A percentile compares a stretch with the other conserved stretches of the same genome.
These are phyloP conservation scores for Manis crassicaudata DNA, from an alignment of 2,797 vertebrate genomes.

Conservation along the genomic window DNA sequence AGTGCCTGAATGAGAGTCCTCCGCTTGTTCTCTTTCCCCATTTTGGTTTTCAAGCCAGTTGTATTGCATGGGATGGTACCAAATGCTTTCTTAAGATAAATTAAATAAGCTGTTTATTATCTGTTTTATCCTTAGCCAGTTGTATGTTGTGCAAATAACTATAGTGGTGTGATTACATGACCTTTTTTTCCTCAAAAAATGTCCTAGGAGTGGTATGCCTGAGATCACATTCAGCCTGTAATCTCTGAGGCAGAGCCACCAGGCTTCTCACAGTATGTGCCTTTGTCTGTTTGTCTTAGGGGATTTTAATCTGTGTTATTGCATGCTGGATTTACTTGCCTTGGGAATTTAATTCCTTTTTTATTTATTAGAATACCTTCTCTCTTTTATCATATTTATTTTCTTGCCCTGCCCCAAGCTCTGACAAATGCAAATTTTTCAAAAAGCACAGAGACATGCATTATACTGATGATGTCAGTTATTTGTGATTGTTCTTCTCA, in stretches of 20 bases:
- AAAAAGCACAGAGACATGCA: background rate
- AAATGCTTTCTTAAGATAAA: background rate
- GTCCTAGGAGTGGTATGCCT: background rate
- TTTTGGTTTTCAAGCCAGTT: background rate
- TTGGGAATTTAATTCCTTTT: constrained; percentile 4
- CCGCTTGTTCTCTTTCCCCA: background rate
- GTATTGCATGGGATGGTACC: background rate
- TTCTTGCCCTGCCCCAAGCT: background rate
- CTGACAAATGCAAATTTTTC: constrained; percentile 17
- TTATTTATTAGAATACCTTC: constrained; percentile 7
- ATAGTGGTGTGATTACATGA: background rate
- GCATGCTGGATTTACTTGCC: background rate
- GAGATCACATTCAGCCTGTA: background rate
- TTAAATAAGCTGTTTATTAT: background rate
- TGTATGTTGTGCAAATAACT: background rate
- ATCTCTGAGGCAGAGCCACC: background rate
- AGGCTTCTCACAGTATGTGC: background rate
- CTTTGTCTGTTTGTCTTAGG: background rate
- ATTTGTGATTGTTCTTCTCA: background rate
- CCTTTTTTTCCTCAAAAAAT: background rate
- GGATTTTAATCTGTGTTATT: background rate
- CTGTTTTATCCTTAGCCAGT: background rate
- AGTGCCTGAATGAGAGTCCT: background rate
- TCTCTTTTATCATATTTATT: constrained; percentile 16
- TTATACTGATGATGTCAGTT: background rate